A percentile compares a stretch with the other conserved stretches of the same genome.
Conservation (phyloP, 2,797 vertebrate genomes). For the Enteromius anoplus region DNA sequence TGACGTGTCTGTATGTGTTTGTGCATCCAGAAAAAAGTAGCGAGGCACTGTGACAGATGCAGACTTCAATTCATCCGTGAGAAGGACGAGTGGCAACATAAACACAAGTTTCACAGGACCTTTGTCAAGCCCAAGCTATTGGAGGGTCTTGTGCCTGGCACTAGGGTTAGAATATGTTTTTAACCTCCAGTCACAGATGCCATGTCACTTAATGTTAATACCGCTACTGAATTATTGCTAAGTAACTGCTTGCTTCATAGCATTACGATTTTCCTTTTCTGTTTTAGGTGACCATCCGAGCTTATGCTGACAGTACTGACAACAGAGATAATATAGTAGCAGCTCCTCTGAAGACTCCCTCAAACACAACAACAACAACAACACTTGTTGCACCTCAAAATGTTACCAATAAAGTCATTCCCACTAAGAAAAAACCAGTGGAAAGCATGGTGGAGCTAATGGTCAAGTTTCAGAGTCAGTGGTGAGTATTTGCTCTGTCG, state of each 20-base stretch:
- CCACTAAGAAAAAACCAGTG: slow-evolving; percentile 57
- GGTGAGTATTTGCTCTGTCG: slow-evolving; percentile 54
- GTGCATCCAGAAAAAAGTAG: slow-evolving; percentile 81
- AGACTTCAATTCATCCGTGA: slow-evolving; percentile 89
- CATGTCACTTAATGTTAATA: not conserved
- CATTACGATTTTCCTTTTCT: not conserved
- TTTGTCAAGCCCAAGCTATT: slow-evolving; percentile 88
- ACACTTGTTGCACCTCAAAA: slow-evolving; percentile 17
- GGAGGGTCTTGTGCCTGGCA: slow-evolving; percentile 88
- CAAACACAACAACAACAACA: not conserved
- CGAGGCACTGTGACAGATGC: slow-evolving; percentile 87
- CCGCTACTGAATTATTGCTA: not conserved
- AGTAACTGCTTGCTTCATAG: not conserved
- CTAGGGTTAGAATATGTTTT: slow-evolving; percentile 79
- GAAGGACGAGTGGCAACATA: slow-evolving; percentile 87
- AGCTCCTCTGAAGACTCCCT: not conserved
- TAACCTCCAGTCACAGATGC: not conserved
- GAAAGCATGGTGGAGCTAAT: slow-evolving; percentile 66
- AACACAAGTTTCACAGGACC: slow-evolving; percentile 83
- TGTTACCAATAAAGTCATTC: slow-evolving; percentile 4
- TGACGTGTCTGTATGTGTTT: not conserved
- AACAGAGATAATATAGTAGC: slow-evolving; percentile 1
- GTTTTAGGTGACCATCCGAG: slow-evolving; percentile 75
- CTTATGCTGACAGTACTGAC: slow-evolving; percentile 57
- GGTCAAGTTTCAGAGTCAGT: slow-evolving; percentile 57